Evolutionary conservation across 2,888 invertebrate species (phyloP).

Genomic region (Leptopilina syphax): DNA sequence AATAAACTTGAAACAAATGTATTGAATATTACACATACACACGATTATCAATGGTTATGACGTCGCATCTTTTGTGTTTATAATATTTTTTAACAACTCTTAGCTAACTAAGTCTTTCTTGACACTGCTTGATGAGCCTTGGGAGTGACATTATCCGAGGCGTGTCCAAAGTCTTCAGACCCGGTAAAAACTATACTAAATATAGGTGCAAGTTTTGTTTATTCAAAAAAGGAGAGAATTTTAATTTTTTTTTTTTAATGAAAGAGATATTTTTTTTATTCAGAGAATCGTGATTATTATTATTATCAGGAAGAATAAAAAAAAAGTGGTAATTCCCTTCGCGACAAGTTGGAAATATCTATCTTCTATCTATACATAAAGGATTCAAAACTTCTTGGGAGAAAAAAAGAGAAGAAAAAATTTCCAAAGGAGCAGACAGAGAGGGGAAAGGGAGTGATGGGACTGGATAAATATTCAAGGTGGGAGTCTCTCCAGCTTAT

Average conservation of each 20-base stretch:
- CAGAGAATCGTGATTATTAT: slow-evolving; percentile 27
- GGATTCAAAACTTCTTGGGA: slow-evolving; percentile 5
- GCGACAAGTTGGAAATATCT: not conserved
- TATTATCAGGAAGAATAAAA: slow-evolving; percentile 25
- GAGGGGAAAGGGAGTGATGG: not conserved
- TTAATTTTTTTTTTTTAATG: too few species aligned
- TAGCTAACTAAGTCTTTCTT: slow-evolving; percentile 36
- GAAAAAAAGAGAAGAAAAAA: slow-evolving; percentile 15
- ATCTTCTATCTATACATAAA: not conserved
- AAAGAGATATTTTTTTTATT: not conserved
- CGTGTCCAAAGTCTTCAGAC: slow-evolving; percentile 22
- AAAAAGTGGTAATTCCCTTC: slow-evolving; percentile 15
- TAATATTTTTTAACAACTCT: slow-evolving; percentile 29
- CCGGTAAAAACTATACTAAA: slow-evolving; percentile 28
- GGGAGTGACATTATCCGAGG: slow-evolving; percentile 30
- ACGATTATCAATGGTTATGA: slow-evolving; percentile 18
- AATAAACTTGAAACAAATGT: not conserved
- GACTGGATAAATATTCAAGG: slow-evolving; percentile 51
- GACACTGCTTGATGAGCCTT: slow-evolving; percentile 36
- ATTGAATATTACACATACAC: not conserved
- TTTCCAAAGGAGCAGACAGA: not conserved
- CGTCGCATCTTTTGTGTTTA: slow-evolving; percentile 23
- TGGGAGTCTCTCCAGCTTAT: slow-evolving; percentile 55
- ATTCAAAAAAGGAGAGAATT: slow-evolving; percentile 1
- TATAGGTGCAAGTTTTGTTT: not conserved